Percentiles rank a stretch among this genome's conserved stretches.
These are phyloP conservation scores for Sitta europaea DNA, from an alignment of 2,113 vertebrate genomes.

Conservation along the genomic window DNA sequence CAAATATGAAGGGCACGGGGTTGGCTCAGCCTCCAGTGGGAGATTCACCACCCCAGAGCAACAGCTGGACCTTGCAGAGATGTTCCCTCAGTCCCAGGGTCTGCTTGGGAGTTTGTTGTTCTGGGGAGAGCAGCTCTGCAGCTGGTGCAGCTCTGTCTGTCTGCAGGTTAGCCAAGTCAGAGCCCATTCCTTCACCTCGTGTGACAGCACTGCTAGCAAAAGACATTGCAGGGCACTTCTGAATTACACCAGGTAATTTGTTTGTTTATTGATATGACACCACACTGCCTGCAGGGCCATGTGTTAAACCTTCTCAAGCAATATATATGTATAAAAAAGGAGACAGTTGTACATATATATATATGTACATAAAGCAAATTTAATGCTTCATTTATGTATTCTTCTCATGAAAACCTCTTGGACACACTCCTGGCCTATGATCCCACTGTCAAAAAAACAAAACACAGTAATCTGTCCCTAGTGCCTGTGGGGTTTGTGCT, in stretches of 20 bases:
- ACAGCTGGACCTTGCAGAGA: background rate
- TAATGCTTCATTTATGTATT: background rate
- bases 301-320: background rate
- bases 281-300: background rate
- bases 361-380: background rate
- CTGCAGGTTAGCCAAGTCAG: background rate
- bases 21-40: background rate
- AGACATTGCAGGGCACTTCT: background rate
- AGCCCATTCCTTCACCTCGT: background rate
- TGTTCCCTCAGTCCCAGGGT: background rate
- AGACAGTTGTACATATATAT: background rate
- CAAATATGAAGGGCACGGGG: background rate
- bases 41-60: background rate
- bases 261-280: background rate
- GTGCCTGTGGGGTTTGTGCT: background rate
- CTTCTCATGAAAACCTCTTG: background rate
- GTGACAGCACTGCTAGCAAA: background rate
- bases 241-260: background rate
- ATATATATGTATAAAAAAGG: background rate
- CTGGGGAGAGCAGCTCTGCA: background rate
- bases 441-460: background rate
- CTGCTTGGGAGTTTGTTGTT: background rate
- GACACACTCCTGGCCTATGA: background rate
- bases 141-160: accelerated
- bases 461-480: background rate